A percentile compares a stretch with the other conserved stretches of the same genome.
Evolutionary conservation across 2,113 vertebrate species (phyloP).

Genomic region (Fregata magnificens): DNA sequence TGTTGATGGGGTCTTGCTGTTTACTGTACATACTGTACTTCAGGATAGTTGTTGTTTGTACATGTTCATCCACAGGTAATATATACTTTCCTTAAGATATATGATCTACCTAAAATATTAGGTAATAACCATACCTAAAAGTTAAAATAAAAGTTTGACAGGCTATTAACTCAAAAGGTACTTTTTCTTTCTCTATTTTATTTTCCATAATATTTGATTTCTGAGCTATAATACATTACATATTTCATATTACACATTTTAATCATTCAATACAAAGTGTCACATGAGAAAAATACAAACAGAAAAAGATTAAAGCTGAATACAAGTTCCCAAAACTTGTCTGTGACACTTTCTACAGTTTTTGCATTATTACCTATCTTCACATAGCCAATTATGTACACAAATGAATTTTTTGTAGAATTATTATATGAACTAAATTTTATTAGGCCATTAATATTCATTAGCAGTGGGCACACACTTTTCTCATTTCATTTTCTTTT

Average conservation of each 20-base stretch:
- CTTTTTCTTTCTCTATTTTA: not conserved
- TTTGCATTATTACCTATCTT: not conserved
- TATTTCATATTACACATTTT: not conserved
- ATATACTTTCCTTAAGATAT: not conserved
- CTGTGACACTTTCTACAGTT: not conserved
- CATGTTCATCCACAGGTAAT: not conserved
- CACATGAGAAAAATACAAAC: not conserved
- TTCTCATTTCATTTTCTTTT: not conserved
- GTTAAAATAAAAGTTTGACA: not conserved
- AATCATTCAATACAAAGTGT: not conserved
- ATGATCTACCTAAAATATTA: not conserved
- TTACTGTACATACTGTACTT: not conserved
- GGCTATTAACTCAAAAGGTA: not conserved
- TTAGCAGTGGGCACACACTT: not conserved
- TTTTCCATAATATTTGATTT: not conserved
- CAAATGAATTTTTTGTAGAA: not conserved
- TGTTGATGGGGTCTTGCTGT: not conserved
- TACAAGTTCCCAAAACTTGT: not conserved
- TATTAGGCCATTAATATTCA: not conserved
- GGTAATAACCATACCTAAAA: not conserved
- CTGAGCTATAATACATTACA: not conserved
- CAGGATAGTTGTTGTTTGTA: not conserved
- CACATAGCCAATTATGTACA: not conserved
- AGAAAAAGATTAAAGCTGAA: not conserved
- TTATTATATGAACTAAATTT: not conserved